Evolutionary conservation across 2,888 invertebrate genomes (phyloP).

Genomic region (Rotaria macrura): DNA sequence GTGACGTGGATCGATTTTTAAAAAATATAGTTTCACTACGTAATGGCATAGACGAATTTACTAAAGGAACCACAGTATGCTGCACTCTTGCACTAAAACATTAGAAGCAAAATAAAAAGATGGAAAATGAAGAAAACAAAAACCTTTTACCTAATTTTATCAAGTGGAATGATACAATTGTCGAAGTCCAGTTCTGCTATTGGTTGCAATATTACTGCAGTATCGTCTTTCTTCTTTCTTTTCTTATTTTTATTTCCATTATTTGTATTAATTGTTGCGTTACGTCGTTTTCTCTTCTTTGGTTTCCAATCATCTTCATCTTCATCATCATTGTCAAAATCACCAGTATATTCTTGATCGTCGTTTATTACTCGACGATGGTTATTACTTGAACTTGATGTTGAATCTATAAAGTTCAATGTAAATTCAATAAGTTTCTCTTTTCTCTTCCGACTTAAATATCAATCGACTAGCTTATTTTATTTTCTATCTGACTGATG

Average conservation of each 20-base stretch:
- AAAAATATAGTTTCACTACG: not conserved
- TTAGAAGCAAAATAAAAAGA: not conserved
- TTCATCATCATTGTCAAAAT: slow-evolving; percentile 14
- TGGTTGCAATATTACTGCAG: not conserved
- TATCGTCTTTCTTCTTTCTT: not conserved
- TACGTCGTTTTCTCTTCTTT: not conserved
- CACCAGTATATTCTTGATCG: not conserved
- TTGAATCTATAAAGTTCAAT: not conserved
- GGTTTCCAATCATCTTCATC: slow-evolving; percentile 19
- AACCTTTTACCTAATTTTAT: not conserved
- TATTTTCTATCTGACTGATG: too few relatives aligned
- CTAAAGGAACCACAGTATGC: not conserved
- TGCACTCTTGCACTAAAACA: not conserved
- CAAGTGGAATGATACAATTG: slow-evolving; percentile 19
- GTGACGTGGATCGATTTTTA: not conserved
- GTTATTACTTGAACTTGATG: not conserved
- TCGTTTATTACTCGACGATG: slow-evolving; percentile 7
- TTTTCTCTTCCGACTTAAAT: too few relatives aligned
- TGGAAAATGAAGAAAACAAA: too few relatives aligned
- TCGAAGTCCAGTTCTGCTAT: not conserved
- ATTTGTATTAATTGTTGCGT: not conserved
- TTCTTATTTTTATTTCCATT: not conserved
- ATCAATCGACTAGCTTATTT: too few relatives aligned
- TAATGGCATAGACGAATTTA: not conserved
- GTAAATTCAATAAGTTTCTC: too few relatives aligned